Base-by-base conservation (phyloP, 2,797 vertebrate species). In the Phalanger gymnotis region DNA sequence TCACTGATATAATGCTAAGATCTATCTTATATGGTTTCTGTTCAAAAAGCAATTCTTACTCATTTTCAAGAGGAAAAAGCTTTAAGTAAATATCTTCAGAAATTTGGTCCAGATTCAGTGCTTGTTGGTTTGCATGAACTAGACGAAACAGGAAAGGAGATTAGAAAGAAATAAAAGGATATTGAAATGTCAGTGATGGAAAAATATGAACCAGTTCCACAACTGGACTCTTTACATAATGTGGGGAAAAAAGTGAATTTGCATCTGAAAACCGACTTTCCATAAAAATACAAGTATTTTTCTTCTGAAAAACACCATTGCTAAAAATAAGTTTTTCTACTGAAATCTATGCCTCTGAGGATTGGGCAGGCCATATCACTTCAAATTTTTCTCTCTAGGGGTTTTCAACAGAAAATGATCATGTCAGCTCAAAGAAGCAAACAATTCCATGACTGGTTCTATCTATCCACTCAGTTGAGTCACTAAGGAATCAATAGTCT, bases 161-260 rank as follows among this genome's bases (percentile, higher is more conserved):
- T 98, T 97, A 96, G 93, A 97, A 96, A 95, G 97, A 98, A 98
- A 98, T 98, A 98, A 98, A 98, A 98, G 94, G 92, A 97, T 98
- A 98, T 98, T 98, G 97, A 98, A 98, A 98, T 98, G 98, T 98
- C 98, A 98, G 61, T 95, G 94, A 96, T 98, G 96, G 98, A 96
- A 98, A 98, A 97, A 96, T 97, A 95, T 93, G 96, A 98, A 96
- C 95, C 55, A 73, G 53, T 98, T 98, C 95, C 92, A 96, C 93
- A 96, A 95, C 95, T 97, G 92, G 95, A 95, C 96, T 97, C 96
- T 97, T 95, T 97, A 97, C 97, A 89, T 94, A 92, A 96, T 53
- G 81, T 61, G 54, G 27, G 7, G 91, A 91, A 47, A 95, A 95
- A 97, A 96, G 92, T 94, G 96, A 96, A 98, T 98, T 97, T 98